Base-by-base conservation (phyloP, 2,113 vertebrate species). In the Takifugu flavidus region DNA sequence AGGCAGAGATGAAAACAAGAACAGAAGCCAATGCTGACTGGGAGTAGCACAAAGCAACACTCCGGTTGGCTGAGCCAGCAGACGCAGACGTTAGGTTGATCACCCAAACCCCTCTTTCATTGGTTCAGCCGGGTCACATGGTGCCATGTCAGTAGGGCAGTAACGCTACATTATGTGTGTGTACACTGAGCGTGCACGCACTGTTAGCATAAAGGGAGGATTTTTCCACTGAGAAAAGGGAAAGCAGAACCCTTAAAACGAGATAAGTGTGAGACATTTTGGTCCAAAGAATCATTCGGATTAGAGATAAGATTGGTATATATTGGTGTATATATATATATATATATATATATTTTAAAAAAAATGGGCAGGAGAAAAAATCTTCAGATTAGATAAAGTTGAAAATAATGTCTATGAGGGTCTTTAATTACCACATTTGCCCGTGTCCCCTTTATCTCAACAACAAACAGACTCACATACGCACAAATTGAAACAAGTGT, bases 121-220 rank as follows among this genome's bases (percentile, higher is more conserved):
- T 91, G 83, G 90, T 42, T 65, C 26, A 14, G 71, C 43, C 10
- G 3, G n/a, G 68, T 88, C 89, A 91, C 53, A 51, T 92, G 91
- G 59, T 42, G 28, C 53, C 55, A 71, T 10, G 75, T 76, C 80
- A 78, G 70, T 70, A 62, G 54, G 44, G 31, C 34, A 15, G 51
- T 53, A 61, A 63, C 15, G 46, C 53, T 52, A 27, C 61, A 69
- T 70, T 68, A 52, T 53, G 20, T 56, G 58, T 59, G 49, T 42
- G 59, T 44, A 28, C 11, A 10, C 34, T 1, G 7, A 39, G 55
- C 49, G 64, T 56, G 70, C 70, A 82, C 49, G 55, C 72, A 79
- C 82, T 83, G 55, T 76, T 61, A 76, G 77, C 8, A 39, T 39
- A 39, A 8, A 39, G 34, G 8, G 34, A 39, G 34, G 34, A 39